Percentiles rank a stretch among this genome's conserved stretches.
Conservation (phyloP, 2,888 invertebrate genomes). For the Melanostoma scalare region DNA sequence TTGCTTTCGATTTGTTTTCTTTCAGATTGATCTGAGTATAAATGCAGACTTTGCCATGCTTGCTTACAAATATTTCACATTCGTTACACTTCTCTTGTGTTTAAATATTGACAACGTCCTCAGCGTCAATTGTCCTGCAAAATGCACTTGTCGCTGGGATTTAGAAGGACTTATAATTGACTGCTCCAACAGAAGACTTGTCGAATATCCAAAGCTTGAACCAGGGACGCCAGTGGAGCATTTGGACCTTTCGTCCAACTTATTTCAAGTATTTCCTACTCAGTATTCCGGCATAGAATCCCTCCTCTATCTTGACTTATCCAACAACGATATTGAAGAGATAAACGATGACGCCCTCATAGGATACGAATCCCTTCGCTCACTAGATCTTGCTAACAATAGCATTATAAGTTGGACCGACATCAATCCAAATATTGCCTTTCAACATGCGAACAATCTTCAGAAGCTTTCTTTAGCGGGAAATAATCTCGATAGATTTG, state of each 20-base stretch:
- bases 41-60: conserved; percentile 54
- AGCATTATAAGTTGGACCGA: conserved; percentile 84
- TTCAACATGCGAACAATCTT: conserved; percentile 83
- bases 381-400: conserved; percentile 86
- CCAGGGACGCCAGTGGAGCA: conserved; percentile 82
- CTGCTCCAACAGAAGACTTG: conserved; percentile 77
- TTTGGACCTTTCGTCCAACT: conserved; percentile 86
- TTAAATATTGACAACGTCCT: neutral
- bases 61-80: conserved; percentile 32
- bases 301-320: conserved; percentile 84
- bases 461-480: conserved; percentile 85
- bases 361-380: conserved; percentile 84
- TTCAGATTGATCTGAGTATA: conserved; percentile 36
- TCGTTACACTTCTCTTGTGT: conserved; percentile 21
- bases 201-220: conserved; percentile 76
- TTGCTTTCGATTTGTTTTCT: neutral
- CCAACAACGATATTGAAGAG: conserved; percentile 83
- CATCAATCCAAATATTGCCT: conserved; percentile 83
- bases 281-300: conserved; percentile 83
- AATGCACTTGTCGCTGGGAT: conserved; percentile 79
- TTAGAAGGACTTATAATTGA: conserved; percentile 79
- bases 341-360: conserved; percentile 83
- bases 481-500: conserved; percentile 85
- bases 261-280: conserved; percentile 84
- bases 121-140: conserved; percentile 77